Evolutionary conservation across 2,888 invertebrate genomes (phyloP), one percentile per base, ranked within the genome.

Genomic region (Ophonus ardosiacus): DNA sequence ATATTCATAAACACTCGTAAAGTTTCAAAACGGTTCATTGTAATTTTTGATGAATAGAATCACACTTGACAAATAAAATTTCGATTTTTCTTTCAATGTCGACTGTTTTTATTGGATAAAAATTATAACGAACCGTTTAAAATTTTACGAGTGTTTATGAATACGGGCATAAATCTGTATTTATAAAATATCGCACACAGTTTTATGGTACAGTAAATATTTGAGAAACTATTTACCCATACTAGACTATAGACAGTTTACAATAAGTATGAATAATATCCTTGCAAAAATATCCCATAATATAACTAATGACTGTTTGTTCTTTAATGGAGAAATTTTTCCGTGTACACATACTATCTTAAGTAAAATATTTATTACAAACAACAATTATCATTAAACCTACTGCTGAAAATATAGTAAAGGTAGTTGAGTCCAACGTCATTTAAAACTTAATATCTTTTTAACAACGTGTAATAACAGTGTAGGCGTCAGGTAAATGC

Each of bases 391-490:
- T 68, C 24, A 68, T 74, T 74, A 74, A 40, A 43, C 8, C 21
- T 43, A 78, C 57, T 78, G 57, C 78, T 57, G 56, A 78, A 78
- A 78, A 78, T 74, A 74, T 74, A 18, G 56, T 57, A 56, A 57
- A 57, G 57, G 78, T 57, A 56, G 56, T 56, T 78, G 56, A 56
- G n/a, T 78, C 56, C 8, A 78, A 78, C 78, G 57, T 78, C 78
- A 78, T 78, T 82, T 57, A 43, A 74, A 40, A 74, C 83, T 76
- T 83, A 83, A 83, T 83, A 76, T 83, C 83, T 83, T 83, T 83
- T 83, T 83, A 83, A 83, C 83, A 74, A 74, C 74, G 15, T 83
- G 31, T 83, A 83, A 83, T 83, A 61, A 83, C 21, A 83, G 83
- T 83, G 83, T 83, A 83, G 83, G 83, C 43, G 83, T 74, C 43